Evolutionary conservation across 2,888 invertebrate genomes (phyloP).

Genomic region (Melanophora roralis): DNA sequence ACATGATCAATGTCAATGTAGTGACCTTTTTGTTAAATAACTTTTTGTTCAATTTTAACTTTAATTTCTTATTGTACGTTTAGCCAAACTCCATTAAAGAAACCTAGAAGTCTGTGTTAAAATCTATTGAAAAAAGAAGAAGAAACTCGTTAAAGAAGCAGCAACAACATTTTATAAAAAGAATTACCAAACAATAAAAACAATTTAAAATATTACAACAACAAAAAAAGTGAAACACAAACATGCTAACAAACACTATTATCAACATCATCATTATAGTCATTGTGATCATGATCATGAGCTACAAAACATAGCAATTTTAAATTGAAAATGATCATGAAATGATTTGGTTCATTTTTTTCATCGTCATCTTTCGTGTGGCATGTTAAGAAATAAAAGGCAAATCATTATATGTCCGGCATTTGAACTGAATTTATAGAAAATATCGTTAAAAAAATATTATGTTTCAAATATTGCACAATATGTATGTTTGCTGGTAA

Average conservation of each 20-base stretch:
- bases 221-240: conserved; percentile 40
- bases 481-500: conserved; percentile 51
- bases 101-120: background rate
- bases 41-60: background rate
- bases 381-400: conserved; percentile 30
- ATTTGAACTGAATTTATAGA: conserved; percentile 5
- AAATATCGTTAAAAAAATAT: background rate
- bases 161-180: background rate
- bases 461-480: conserved; percentile 43
- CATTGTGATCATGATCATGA: background rate
- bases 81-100: background rate
- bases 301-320: background rate
- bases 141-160: conserved; percentile 16
- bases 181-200: conserved; percentile 50
- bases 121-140: background rate
- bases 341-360: conserved; percentile 9
- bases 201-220: conserved; percentile 35
- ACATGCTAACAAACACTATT: conserved; percentile 35
- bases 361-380: conserved; percentile 12
- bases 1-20: conserved; percentile 65
- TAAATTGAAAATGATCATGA: background rate
- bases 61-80: background rate
- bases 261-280: conserved; percentile 2
- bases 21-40: conserved; percentile 63
- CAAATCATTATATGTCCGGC: conserved; percentile 19